phyloP scores from a whole-genome alignment of 2,797 vertebrate genomes.

The Sandelia bainsii region DNA sequence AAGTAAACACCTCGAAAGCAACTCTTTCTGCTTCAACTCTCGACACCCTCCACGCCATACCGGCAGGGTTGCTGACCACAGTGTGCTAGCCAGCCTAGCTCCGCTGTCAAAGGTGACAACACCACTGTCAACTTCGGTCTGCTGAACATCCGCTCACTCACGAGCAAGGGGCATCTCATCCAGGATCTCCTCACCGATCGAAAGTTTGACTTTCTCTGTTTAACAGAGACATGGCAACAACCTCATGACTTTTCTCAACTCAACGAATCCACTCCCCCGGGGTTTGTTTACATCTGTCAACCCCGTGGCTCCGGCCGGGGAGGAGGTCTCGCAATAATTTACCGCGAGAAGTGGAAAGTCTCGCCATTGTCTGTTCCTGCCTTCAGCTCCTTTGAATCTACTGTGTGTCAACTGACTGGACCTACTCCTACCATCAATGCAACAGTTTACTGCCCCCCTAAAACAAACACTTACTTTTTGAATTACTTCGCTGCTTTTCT shows the following conservation, averaged over 20 bases:
- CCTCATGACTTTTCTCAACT: not conserved
- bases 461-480: not conserved
- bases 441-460: not conserved
- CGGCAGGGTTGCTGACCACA: no score
- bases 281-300: not conserved
- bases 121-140: no score
- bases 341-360: slow-evolving; percentile 7
- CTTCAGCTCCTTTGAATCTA: not conserved
- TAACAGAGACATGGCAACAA: not conserved
- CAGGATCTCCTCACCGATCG: not conserved
- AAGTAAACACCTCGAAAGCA: no score
- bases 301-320: not conserved
- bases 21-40: no score
- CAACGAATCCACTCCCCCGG: not conserved
- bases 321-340: not conserved
- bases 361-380: not conserved
- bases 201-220: not conserved
- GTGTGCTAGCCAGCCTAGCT: no score
- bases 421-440: slow-evolving; percentile 2
- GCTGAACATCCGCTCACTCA: no score
- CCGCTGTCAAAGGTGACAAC: no score
- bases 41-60: no score
- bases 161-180: not conserved
- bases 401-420: not conserved
- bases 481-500: not conserved